A percentile compares a stretch with the other conserved stretches of the same genome.
These are phyloP conservation scores for Chymomyza fuscimana DNA, from an alignment of 2,888 invertebrate genomes.

Conservation along the genomic window DNA sequence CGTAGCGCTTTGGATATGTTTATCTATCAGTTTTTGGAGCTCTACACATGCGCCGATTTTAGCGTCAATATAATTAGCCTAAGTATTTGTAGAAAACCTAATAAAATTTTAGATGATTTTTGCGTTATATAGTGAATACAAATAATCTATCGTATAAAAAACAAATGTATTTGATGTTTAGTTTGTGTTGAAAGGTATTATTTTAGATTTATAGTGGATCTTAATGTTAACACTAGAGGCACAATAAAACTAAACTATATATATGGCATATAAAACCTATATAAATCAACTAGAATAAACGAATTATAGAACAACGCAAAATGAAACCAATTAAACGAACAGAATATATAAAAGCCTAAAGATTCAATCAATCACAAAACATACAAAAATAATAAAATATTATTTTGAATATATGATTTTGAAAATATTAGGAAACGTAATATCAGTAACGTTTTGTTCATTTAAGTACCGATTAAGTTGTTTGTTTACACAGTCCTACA, in stretches of 20 bases:
- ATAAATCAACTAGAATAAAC: not conserved
- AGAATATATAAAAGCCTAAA: conserved; percentile 1
- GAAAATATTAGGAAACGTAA: too few species aligned
- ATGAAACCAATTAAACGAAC: conserved; percentile 17
- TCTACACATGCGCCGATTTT: conserved; percentile 43
- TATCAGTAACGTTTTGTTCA: not conserved
- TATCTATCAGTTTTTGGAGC: conserved; percentile 1
- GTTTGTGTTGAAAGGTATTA: conserved; percentile 1
- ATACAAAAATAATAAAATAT: not conserved
- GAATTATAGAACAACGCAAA: conserved; percentile 7
- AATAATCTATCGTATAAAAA: not conserved
- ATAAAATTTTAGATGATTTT: conserved; percentile 60
- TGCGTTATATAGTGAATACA: conserved; percentile 35
- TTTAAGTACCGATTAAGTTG: not conserved
- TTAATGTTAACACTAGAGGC: conserved; percentile 26
- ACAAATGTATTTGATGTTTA: not conserved
- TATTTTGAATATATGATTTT: not conserved
- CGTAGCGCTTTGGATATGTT: not conserved
- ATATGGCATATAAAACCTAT: not conserved
- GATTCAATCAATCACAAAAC: not conserved
- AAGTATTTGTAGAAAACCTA: conserved; percentile 25
- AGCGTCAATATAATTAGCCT: conserved; percentile 34
- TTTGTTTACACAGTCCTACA: too few species aligned
- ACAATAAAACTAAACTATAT: conserved; percentile 22
- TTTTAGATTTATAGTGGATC: not conserved